These are phyloP conservation scores for Acanthopagrus latus DNA, from an alignment of 2,797 vertebrate genomes.

Conservation along the genomic window DNA sequence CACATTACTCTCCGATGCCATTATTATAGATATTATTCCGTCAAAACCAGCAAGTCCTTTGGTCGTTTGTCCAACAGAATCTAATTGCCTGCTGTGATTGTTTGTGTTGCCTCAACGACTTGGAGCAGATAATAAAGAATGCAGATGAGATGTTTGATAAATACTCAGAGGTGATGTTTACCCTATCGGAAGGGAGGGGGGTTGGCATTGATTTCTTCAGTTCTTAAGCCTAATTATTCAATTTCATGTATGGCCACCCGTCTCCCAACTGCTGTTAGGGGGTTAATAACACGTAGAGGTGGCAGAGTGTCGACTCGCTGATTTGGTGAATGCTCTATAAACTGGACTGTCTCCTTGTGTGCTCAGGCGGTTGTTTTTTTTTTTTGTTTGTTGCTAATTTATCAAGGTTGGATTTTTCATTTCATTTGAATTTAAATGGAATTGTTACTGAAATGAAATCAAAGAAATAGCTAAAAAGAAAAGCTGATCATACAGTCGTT, in stretches of 20 bases:
- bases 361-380: neutral
- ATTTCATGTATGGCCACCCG: neutral
- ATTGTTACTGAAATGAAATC: neutral
- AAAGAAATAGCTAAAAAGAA: neutral
- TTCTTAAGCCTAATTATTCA: constrained; percentile 19
- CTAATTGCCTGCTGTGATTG: constrained; percentile 62
- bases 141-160: constrained; percentile 30
- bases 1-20: constrained; percentile 18
- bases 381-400: neutral
- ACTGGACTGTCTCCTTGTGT: neutral
- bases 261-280: constrained; percentile 1
- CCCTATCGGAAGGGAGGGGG: constrained; percentile 43
- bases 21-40: constrained; percentile 16
- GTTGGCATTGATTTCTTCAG: constrained; percentile 3
- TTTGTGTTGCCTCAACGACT: constrained; percentile 45
- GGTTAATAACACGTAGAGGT: neutral
- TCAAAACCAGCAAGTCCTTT: constrained; percentile 44
- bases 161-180: constrained; percentile 35
- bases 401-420: neutral
- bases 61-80: constrained; percentile 59
- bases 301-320: neutral
- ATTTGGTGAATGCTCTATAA: neutral
- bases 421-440: neutral
- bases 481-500: neutral
- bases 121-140: constrained; percentile 59